These are phyloP conservation scores for Lemur catta DNA, from an alignment of 2,797 vertebrate genomes.

Conservation along the genomic window DNA sequence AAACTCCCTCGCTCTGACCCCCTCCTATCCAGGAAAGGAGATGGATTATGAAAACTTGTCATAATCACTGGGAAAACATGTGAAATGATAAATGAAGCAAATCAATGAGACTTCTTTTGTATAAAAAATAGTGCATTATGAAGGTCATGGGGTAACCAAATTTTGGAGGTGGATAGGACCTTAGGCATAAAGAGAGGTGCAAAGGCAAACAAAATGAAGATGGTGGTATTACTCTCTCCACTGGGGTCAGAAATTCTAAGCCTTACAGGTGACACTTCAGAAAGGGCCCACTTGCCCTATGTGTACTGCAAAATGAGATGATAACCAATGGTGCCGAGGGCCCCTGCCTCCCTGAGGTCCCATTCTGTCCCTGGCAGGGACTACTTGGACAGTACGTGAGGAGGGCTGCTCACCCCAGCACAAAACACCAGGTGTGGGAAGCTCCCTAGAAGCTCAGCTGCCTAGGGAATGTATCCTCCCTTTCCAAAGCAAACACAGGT, in stretches of 20 bases:
- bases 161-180: not conserved
- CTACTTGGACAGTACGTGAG: not conserved
- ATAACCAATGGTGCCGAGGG: not conserved
- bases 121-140: not conserved
- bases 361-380: not conserved
- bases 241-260: not conserved
- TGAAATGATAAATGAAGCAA: not conserved
- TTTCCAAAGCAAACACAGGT: not conserved
- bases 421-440: not conserved
- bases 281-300: not conserved
- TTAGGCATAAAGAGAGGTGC: not conserved
- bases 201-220: not conserved
- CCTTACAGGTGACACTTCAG: not conserved
- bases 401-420: not conserved
- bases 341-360: not conserved
- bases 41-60: not conserved
- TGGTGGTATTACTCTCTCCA: not conserved
- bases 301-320: not conserved
- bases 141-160: not conserved
- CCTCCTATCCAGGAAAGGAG: not conserved
- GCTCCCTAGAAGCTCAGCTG: not conserved
- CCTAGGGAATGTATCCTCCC: not conserved
- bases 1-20: not conserved
- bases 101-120: not conserved
- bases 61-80: not conserved